A percentile compares a stretch with the other conserved stretches of the same genome.
Evolutionary conservation across 2,888 invertebrate species (phyloP).

Genomic region (Cremastobaeus sp.): DNA sequence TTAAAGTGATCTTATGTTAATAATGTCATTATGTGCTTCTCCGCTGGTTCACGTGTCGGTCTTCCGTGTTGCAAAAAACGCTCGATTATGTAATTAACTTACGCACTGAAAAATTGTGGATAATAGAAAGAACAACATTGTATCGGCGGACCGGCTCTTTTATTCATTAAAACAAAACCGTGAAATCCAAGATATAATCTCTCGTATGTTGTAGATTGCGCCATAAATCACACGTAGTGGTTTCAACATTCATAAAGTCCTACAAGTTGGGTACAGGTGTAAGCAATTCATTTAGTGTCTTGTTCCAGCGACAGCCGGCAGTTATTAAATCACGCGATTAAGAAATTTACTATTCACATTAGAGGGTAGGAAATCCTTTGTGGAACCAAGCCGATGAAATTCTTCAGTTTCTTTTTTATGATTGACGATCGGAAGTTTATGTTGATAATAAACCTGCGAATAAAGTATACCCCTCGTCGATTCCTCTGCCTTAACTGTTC

Average conservation of each 20-base stretch:
- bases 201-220: slow-evolving; percentile 19
- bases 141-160: slow-evolving; percentile 20
- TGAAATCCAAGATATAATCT: slow-evolving; percentile 22
- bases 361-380: slow-evolving; percentile 35
- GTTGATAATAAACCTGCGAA: slow-evolving; percentile 25
- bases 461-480: slow-evolving; percentile 6
- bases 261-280: slow-evolving; percentile 43
- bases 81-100: too few species aligned
- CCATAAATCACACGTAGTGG: slow-evolving; percentile 46
- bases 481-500: slow-evolving; percentile 12
- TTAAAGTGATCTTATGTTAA: slow-evolving; percentile 22
- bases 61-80: too few species aligned
- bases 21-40: too few species aligned
- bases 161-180: slow-evolving; percentile 34
- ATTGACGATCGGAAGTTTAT: slow-evolving; percentile 39
- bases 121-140: slow-evolving; percentile 4
- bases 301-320: slow-evolving; percentile 49
- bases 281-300: slow-evolving; percentile 44
- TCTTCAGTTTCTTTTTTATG: slow-evolving; percentile 36
- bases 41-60: too few species aligned
- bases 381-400: slow-evolving; percentile 43
- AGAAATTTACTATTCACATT: slow-evolving; percentile 57
- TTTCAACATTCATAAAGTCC: slow-evolving; percentile 45
- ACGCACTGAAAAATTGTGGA: too few species aligned
- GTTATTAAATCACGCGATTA: slow-evolving; percentile 60